phyloP scores from a whole-genome alignment of 1,140 invertebrate species.

The Laupala kohalensis region DNA sequence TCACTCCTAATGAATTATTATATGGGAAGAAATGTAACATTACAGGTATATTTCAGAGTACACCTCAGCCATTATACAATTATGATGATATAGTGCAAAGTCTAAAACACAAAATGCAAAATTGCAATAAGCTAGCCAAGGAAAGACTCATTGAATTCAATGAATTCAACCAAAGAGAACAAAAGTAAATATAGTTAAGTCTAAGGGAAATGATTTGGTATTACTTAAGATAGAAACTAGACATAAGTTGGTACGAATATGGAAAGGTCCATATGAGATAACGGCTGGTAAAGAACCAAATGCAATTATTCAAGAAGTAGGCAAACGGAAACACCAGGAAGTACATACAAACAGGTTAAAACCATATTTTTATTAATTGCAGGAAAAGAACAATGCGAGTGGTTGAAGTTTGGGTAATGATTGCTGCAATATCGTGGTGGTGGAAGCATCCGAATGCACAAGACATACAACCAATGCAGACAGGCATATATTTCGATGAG shows the following conservation, averaged over 20 bases:
- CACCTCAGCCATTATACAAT: too few species aligned
- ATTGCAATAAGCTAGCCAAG: not conserved
- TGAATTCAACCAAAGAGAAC: not conserved
- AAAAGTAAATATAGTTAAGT: not conserved
- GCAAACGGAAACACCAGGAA: not conserved
- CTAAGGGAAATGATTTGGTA: conserved; percentile 4
- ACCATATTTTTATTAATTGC: not conserved
- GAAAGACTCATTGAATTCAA: not conserved
- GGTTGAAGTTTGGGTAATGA: not conserved
- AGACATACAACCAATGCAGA: not conserved
- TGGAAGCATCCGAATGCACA: not conserved
- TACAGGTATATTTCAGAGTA: conserved; percentile 1
- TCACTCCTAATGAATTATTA: conserved; percentile 29
- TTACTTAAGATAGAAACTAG: not conserved
- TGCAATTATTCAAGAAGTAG: conserved; percentile 1
- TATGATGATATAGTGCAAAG: not conserved
- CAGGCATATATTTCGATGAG: conserved; percentile 1
- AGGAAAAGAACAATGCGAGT: not conserved
- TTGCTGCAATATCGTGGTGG: not conserved
- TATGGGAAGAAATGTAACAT: conserved; percentile 26
- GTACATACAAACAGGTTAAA: not conserved
- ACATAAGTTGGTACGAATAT: not conserved
- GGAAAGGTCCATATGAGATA: conserved; percentile 6
- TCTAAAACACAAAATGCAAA: not conserved
- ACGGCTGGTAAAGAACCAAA: not conserved